A percentile compares a stretch with the other conserved stretches of the same genome.
Evolutionary conservation across 2,888 invertebrate genomes (phyloP).

Genomic region (Aethes cnicana): DNA sequence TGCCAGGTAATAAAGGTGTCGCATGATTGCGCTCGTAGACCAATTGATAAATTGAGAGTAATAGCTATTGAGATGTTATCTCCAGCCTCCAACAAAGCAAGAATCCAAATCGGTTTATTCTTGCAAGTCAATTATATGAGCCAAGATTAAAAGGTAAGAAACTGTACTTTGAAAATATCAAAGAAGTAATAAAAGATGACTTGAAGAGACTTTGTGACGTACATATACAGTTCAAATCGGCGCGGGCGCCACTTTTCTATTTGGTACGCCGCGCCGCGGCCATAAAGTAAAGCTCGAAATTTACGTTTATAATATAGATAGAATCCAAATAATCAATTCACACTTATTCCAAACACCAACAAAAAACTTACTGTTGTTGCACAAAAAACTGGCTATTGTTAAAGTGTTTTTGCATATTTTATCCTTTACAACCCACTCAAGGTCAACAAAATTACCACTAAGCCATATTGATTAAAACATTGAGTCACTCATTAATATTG

Average conservation of each 20-base stretch:
- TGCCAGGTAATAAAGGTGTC: conserved; percentile 32
- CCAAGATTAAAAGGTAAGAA: background rate
- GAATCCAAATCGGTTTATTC: background rate
- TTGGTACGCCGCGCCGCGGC: too few relatives aligned
- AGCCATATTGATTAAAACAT: conserved; percentile 12
- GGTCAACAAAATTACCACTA: conserved; percentile 12
- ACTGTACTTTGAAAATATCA: too few relatives aligned
- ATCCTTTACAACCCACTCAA: conserved; percentile 6
- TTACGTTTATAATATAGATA: too few relatives aligned
- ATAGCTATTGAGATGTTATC: conserved; percentile 49
- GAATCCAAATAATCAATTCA: too few relatives aligned
- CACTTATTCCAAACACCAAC: too few relatives aligned
- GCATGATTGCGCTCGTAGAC: conserved; percentile 49
- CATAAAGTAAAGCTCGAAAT: too few relatives aligned
- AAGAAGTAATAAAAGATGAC: too few relatives aligned
- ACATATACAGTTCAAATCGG: too few relatives aligned
- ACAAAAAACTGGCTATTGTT: background rate
- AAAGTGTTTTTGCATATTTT: background rate
- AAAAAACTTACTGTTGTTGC: too few relatives aligned
- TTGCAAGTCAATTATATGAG: too few relatives aligned
- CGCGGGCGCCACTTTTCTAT: too few relatives aligned
- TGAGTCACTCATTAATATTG: conserved; percentile 24
- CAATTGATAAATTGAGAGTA: conserved; percentile 73
- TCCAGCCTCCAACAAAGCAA: conserved; percentile 1
- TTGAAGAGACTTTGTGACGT: too few relatives aligned